phyloP scores from a whole-genome alignment of 2,113 vertebrate species.

The Brachyistius frenatus region DNA sequence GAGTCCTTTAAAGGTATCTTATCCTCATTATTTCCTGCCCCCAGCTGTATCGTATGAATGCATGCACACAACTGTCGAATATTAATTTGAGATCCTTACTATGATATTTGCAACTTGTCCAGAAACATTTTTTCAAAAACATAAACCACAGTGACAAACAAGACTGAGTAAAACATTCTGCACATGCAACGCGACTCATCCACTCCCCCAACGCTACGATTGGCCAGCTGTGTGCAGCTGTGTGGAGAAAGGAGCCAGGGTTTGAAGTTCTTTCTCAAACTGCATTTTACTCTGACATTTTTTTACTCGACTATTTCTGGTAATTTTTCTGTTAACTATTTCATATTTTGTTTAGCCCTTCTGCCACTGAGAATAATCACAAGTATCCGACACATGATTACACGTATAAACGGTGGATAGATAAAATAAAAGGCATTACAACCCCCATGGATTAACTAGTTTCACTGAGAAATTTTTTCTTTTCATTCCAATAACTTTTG shows the following conservation, averaged over 20 bases:
- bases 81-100: neutral
- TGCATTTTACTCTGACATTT: neutral
- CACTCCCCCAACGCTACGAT: too few relatives aligned
- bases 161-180: neutral
- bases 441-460: too few relatives aligned
- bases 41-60: neutral
- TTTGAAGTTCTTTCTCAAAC: slow-evolving; percentile 10
- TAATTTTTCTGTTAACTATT: too few relatives aligned
- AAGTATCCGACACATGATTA: too few relatives aligned
- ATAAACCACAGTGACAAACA: neutral
- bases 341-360: too few relatives aligned
- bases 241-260: neutral
- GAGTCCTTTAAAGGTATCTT: neutral
- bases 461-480: too few relatives aligned
- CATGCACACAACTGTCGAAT: slow-evolving; percentile 1
- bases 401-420: too few relatives aligned
- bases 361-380: too few relatives aligned
- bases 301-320: neutral
- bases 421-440: too few relatives aligned
- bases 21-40: neutral
- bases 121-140: too few relatives aligned
- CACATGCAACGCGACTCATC: neutral
- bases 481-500: neutral
- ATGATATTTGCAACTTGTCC: too few relatives aligned
- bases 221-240: neutral